A percentile compares a stretch with the other conserved stretches of the same genome.
phyloP scores from a whole-genome alignment of 2,113 vertebrate genomes.

The Chaenocephalus aceratus region DNA sequence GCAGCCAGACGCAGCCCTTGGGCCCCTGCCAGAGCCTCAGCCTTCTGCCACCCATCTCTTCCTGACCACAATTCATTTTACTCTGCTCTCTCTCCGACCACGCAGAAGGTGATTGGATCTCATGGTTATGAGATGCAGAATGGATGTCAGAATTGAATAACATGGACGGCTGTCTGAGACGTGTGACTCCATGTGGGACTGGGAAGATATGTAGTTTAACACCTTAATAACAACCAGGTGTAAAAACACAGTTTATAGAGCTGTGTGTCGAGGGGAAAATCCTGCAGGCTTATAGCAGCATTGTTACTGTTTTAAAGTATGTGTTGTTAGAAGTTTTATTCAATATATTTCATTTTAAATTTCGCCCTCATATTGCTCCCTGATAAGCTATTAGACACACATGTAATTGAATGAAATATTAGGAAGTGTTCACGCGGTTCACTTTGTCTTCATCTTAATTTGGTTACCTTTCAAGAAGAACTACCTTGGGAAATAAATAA shows the following conservation, averaged over 20 bases:
- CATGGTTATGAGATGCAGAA: constrained; percentile 50
- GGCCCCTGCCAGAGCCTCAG: constrained; percentile 45
- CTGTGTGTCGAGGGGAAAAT: constrained; percentile 7
- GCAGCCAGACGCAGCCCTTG: constrained; percentile 41
- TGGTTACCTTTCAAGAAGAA: constrained; percentile 58
- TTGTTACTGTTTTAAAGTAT: constrained; percentile 6
- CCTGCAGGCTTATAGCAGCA: constrained; percentile 19
- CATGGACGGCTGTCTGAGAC: constrained; percentile 25
- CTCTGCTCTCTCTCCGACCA: constrained; percentile 56
- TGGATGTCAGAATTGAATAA: constrained; percentile 45
- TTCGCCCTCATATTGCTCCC: background rate
- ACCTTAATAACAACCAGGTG: constrained; percentile 29
- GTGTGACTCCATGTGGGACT: constrained; percentile 45
- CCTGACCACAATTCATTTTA: constrained; percentile 59
- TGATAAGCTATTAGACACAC: constrained; percentile 20
- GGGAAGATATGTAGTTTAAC: constrained; percentile 49
- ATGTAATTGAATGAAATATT: constrained; percentile 61
- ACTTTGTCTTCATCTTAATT: constrained; percentile 60
- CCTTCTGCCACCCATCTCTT: constrained; percentile 49
- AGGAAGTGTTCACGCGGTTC: constrained; percentile 46
- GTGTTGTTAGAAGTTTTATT: constrained; percentile 11
- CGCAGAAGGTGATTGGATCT: constrained; percentile 60
- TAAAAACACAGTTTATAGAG: constrained; percentile 24
- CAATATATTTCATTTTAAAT: background rate
- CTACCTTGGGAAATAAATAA: constrained; percentile 60